These are phyloP conservation scores for Salmo trutta DNA, from an alignment of 2,797 vertebrate genomes.

Conservation along the genomic window DNA sequence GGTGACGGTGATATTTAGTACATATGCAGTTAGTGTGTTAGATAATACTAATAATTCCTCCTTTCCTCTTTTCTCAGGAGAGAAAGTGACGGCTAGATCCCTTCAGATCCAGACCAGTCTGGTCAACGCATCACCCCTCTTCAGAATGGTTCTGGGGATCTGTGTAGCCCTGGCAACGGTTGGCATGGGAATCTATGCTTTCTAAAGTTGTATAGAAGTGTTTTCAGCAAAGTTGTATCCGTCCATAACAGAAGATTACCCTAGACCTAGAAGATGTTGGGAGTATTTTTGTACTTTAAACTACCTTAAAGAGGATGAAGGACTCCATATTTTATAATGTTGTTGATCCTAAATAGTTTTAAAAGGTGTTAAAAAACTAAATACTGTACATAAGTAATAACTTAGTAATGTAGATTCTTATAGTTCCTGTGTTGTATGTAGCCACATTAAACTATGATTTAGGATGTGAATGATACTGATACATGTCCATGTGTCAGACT, in stretches of 20 bases:
- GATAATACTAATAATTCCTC: neutral
- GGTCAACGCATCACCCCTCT: constrained; percentile 50
- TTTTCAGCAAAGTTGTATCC: neutral
- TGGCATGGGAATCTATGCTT: constrained; percentile 80
- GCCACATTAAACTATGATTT: neutral
- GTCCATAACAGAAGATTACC: neutral
- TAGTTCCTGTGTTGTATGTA: constrained; percentile 9
- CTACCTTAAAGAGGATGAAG: neutral
- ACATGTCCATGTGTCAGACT: neutral
- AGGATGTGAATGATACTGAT: neutral
- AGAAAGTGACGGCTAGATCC: neutral
- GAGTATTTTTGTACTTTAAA: constrained; percentile 11
- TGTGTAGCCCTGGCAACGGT: constrained; percentile 81
- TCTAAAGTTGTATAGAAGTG: constrained; percentile 45
- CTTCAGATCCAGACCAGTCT: constrained; percentile 32
- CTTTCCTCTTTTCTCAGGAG: constrained; percentile 20
- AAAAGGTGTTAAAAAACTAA: neutral
- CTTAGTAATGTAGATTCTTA: constrained; percentile 4
- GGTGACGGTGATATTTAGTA: neutral
- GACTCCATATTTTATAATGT: neutral
- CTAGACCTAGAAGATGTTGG: neutral
- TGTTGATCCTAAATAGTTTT: neutral
- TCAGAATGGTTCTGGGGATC: constrained; percentile 81
- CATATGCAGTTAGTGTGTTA: neutral
- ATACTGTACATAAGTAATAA: neutral